Percentiles rank a stretch among this genome's conserved stretches.
Evolutionary conservation across 2,888 invertebrate genomes (phyloP).

Genomic region (Mimumesa dahlbomi): DNA sequence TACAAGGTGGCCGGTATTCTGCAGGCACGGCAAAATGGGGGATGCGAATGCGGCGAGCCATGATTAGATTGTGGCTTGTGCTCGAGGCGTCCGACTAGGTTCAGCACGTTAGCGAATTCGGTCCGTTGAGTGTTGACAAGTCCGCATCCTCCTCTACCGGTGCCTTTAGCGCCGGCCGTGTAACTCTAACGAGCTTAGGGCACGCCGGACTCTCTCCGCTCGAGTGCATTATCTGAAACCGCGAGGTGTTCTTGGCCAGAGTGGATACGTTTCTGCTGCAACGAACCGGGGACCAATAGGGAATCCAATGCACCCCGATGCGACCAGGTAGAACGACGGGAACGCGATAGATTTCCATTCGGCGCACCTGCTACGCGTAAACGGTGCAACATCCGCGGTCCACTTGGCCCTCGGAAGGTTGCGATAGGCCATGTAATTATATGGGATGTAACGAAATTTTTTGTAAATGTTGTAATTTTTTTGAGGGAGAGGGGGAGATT

Average conservation of each 20-base stretch:
- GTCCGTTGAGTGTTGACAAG: conserved; percentile 78
- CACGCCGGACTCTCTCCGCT: conserved; percentile 58
- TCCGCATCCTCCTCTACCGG: conserved; percentile 72
- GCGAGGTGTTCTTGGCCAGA: conserved; percentile 62
- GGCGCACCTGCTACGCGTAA: conserved; percentile 48
- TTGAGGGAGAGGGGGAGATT: too few relatives aligned
- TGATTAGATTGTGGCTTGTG: conserved; percentile 79
- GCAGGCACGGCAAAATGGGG: conserved; percentile 68
- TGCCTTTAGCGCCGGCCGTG: conserved; percentile 74
- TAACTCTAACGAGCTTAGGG: conserved; percentile 79
- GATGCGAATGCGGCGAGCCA: conserved; percentile 75
- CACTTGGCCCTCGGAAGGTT: conserved; percentile 36
- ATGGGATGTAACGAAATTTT: too few relatives aligned
- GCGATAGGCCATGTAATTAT: too few relatives aligned
- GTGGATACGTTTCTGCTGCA: conserved; percentile 54
- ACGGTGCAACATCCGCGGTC: conserved; percentile 32
- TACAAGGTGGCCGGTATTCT: conserved; percentile 34
- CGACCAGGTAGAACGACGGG: conserved; percentile 39
- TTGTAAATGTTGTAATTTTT: too few relatives aligned
- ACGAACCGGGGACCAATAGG: conserved; percentile 36
- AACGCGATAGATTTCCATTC: conserved; percentile 48
- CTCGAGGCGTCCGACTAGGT: conserved; percentile 75
- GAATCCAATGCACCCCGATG: conserved; percentile 34
- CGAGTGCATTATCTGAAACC: conserved; percentile 67
- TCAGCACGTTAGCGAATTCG: conserved; percentile 78